Percentiles rank a stretch among this genome's conserved stretches.
These are phyloP conservation scores for Julus scanicus DNA, from an alignment of 2,888 invertebrate species.

Conservation along the genomic window DNA sequence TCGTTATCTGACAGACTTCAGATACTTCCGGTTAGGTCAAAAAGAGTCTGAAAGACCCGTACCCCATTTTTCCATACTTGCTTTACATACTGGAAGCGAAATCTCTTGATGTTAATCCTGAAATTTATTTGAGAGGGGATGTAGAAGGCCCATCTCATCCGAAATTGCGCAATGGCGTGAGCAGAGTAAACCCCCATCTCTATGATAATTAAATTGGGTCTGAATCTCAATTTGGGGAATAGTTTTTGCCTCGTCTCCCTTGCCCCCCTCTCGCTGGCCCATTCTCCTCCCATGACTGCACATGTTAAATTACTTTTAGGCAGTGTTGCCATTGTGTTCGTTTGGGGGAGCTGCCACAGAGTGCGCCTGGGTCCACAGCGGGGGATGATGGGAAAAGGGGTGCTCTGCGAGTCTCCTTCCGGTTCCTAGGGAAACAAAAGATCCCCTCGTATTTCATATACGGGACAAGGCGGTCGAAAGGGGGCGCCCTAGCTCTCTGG, in stretches of 20 bases:
- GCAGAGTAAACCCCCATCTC: background rate
- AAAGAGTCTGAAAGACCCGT: background rate
- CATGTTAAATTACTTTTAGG: slow-evolving; percentile 20
- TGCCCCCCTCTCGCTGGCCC: background rate
- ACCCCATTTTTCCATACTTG: background rate
- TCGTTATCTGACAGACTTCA: background rate
- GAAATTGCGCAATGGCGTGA: slow-evolving; percentile 14
- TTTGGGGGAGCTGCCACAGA: background rate
- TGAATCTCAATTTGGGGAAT: slow-evolving; percentile 27
- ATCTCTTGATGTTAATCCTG: background rate
- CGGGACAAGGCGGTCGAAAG: background rate
- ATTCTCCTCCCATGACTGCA: slow-evolving; percentile 27
- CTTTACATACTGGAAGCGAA: background rate
- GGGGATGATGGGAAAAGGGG: slow-evolving; percentile 10
- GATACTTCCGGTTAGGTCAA: background rate
- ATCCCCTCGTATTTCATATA: background rate
- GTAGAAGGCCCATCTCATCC: background rate
- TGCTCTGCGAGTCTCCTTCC: slow-evolving; percentile 1
- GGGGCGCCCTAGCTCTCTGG: background rate
- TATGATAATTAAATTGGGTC: slow-evolving; percentile 23
- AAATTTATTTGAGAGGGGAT: background rate
- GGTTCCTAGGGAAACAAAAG: background rate
- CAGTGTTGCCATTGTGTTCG: slow-evolving; percentile 1
- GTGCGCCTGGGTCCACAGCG: slow-evolving; percentile 4
- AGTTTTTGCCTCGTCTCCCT: background rate